A percentile compares a stretch with the other conserved stretches of the same genome.
Evolutionary conservation across 2,113 vertebrate genomes (phyloP).

Genomic region (Corythornis cristatus): DNA sequence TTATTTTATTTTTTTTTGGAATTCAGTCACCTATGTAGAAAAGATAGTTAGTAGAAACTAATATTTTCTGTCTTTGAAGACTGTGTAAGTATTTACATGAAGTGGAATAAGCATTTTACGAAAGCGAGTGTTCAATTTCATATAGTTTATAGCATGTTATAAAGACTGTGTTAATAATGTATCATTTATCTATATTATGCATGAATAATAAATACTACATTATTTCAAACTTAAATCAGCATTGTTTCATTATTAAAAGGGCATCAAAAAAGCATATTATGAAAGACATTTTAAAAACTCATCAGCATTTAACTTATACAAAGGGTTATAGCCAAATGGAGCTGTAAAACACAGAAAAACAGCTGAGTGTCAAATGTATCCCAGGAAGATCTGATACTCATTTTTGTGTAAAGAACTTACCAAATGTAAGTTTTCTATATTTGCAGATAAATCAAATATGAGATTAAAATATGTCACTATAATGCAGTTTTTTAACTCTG

Average conservation of each 20-base stretch:
- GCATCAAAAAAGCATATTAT: not conserved
- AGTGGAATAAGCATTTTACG: not conserved
- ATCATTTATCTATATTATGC: not conserved
- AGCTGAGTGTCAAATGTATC: not conserved
- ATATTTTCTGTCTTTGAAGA: not conserved
- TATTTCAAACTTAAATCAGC: not conserved
- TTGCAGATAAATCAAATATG: not conserved
- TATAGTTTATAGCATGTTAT: not conserved
- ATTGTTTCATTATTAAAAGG: not conserved
- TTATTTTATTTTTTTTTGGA: not conserved
- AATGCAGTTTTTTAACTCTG: not conserved
- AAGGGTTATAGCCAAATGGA: not conserved
- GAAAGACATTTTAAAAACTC: not conserved
- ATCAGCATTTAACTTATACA: not conserved
- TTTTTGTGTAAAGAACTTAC: not conserved
- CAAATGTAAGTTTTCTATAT: not conserved
- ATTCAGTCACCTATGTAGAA: not conserved
- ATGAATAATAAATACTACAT: not conserved
- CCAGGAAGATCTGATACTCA: not conserved
- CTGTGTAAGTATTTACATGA: not conserved
- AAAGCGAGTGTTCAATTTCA: not conserved
- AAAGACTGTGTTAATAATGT: not conserved
- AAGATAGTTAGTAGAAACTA: not conserved
- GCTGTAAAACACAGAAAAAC: not conserved
- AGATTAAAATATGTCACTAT: not conserved